Percentiles rank a stretch among this genome's conserved stretches.
phyloP scores from a whole-genome alignment of 2,797 vertebrate species.

The Catamblyrhynchus diadema region DNA sequence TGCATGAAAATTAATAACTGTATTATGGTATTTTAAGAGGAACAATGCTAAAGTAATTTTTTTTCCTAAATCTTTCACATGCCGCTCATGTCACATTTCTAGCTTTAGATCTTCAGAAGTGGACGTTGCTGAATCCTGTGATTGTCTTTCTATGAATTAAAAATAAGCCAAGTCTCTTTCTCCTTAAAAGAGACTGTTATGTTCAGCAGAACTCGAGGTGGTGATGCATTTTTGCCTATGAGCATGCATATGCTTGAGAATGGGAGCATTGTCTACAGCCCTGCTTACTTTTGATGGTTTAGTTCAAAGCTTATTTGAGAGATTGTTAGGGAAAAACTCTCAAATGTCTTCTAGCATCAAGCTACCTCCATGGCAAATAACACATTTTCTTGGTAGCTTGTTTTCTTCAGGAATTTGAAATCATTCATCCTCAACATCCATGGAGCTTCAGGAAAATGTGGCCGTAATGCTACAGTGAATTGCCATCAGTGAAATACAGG shows the following conservation, averaged over 20 bases:
- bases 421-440: background rate
- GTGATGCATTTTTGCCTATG: constrained; percentile 23
- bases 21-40: background rate
- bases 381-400: background rate
- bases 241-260: background rate
- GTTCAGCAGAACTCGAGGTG: constrained; percentile 7
- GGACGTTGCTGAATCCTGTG: background rate
- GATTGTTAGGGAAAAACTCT: background rate
- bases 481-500: background rate
- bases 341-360: background rate
- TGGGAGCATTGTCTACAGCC: background rate
- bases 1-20: background rate
- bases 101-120: background rate
- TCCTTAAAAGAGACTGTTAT: constrained; percentile 10
- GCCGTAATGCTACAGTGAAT: background rate
- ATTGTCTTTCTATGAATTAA: background rate
- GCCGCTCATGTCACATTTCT: background rate
- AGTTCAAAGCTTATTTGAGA: background rate
- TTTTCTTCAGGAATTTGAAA: background rate
- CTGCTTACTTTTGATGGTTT: background rate
- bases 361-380: background rate
- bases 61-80: background rate
- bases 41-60: background rate
- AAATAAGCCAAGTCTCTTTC: constrained; percentile 7
- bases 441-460: background rate